Evolutionary conservation across 2,797 vertebrate species (phyloP).

Genomic region (Pangasius sanitwongsei): DNA sequence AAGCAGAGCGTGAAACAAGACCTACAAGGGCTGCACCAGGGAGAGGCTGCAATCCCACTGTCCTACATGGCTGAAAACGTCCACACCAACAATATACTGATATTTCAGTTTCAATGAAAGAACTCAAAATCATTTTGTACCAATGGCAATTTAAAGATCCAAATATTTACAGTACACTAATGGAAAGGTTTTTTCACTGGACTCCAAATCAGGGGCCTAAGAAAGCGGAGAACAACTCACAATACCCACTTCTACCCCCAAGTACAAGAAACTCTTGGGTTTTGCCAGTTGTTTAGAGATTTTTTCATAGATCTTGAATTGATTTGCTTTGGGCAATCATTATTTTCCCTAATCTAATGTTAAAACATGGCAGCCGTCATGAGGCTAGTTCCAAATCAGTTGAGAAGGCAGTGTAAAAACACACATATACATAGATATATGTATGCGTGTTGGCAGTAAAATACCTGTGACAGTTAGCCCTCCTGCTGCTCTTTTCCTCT

Average conservation of each 20-base stretch:
- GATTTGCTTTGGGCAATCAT: conserved; percentile 31
- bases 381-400: conserved; percentile 56
- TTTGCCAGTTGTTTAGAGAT: conserved; percentile 7
- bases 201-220: background rate
- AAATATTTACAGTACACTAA: background rate
- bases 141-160: background rate
- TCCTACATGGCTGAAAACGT: conserved; percentile 82
- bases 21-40: conserved; percentile 75
- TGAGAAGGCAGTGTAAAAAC: conserved; percentile 88
- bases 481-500: conserved; percentile 83
- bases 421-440: conserved; percentile 88
- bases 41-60: conserved; percentile 86
- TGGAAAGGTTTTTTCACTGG: background rate
- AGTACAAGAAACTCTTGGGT: conserved; percentile 2
- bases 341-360: conserved; percentile 40
- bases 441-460: conserved; percentile 85
- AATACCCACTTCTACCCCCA: background rate
- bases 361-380: conserved; percentile 34
- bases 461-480: conserved; percentile 84
- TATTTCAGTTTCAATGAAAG: background rate
- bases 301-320: conserved; percentile 12
- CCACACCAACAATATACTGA: conserved; percentile 63
- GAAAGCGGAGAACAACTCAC: background rate
- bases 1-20: conserved; percentile 53
- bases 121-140: conserved; percentile 17